Evolutionary conservation across 2,113 vertebrate genomes (phyloP).

Genomic region (Pionites leucogaster): DNA sequence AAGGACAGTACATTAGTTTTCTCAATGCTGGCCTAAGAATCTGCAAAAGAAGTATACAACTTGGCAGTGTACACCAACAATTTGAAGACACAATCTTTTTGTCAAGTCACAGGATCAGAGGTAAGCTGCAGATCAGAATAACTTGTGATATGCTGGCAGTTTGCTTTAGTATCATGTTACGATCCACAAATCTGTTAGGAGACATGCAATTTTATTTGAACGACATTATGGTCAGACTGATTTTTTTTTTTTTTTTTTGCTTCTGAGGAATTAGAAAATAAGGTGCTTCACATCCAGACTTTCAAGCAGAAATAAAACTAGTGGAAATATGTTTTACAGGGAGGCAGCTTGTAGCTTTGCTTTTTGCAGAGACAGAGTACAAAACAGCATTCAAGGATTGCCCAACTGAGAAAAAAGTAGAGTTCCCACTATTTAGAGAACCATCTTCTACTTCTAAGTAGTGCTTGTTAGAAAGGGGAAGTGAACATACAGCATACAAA

Average conservation of each 20-base stretch:
- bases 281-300: background rate
- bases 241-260: background rate
- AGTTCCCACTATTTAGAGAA: background rate
- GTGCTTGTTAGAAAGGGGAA: background rate
- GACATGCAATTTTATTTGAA: background rate
- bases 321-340: background rate
- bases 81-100: background rate
- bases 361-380: background rate
- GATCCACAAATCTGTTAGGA: background rate
- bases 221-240: background rate
- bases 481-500: background rate
- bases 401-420: background rate
- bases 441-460: background rate
- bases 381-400: background rate
- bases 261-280: background rate
- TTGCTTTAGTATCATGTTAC: background rate
- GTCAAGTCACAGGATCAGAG: background rate
- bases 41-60: background rate
- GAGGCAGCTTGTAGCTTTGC: background rate
- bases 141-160: background rate
- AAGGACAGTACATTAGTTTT: background rate
- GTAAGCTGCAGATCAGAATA: background rate
- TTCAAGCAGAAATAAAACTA: background rate
- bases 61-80: background rate
- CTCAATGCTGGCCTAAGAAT: background rate